Conservation (phyloP, 2,113 vertebrate species). For the Rutilus rutilus region DNA sequence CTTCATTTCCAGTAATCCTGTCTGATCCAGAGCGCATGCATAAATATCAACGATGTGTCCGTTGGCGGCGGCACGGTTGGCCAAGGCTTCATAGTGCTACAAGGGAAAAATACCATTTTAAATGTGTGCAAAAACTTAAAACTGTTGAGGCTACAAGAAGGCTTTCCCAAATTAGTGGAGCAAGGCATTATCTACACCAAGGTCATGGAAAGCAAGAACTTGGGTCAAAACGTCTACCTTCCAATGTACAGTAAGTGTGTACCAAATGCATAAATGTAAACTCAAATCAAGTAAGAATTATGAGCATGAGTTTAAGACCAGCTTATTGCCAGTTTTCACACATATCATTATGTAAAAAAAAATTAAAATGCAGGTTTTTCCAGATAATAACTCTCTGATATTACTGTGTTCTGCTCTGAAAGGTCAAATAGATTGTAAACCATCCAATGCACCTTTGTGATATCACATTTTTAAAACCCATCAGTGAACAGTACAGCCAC, state of each 20-base stretch:
- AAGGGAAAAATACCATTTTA: conserved; percentile 19
- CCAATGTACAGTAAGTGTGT: neutral
- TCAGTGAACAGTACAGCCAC: neutral
- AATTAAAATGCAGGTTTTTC: neutral
- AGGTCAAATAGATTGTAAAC: neutral
- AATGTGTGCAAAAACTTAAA: neutral
- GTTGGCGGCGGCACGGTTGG: conserved; percentile 87
- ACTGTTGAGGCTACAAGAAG: too few relatives aligned
- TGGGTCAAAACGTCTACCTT: neutral
- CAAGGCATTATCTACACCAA: neutral
- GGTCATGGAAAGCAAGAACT: neutral
- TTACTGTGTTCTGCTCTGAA: neutral
- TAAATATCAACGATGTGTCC: conserved; percentile 98
- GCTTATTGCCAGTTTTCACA: neutral
- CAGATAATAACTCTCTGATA: neutral
- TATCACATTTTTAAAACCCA: neutral
- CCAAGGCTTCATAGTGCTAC: conserved; percentile 93
- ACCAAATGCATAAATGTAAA: neutral
- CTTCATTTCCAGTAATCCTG: conserved; percentile 96
- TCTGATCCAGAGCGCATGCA: conserved; percentile 95
- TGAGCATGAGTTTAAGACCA: neutral
- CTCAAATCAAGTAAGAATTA: neutral
- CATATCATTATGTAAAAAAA: neutral
- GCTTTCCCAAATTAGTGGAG: neutral
- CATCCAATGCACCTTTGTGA: neutral